These are phyloP conservation scores for Haliclona indistincta DNA, from an alignment of 37 sponge, comb jelly and placozoan species.

Conservation along the genomic window DNA sequence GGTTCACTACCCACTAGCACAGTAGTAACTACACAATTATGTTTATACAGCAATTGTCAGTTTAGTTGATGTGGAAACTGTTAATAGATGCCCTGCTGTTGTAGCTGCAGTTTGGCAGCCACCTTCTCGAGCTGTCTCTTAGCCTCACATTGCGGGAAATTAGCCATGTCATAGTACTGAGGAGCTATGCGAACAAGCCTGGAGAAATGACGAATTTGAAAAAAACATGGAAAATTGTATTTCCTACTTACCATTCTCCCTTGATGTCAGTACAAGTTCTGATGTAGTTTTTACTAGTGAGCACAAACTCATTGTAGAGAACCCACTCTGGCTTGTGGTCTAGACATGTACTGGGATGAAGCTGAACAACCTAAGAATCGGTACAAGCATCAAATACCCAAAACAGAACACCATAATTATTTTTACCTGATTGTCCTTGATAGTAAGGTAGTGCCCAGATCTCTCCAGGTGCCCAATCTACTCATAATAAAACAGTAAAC, in stretches of 20 bases:
- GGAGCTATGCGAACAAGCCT: constrained; percentile 92
- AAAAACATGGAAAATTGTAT: not conserved
- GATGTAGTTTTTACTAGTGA: constrained; percentile 99
- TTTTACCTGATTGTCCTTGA: constrained; percentile 94
- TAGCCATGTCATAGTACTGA: constrained; percentile 93
- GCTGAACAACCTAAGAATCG: constrained; percentile 89
- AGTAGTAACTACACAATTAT: too few relatives aligned
- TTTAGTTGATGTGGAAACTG: too few relatives aligned
- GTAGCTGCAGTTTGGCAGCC: constrained; percentile 59
- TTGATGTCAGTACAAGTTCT: constrained; percentile 96
- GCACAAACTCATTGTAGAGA: constrained; percentile 98
- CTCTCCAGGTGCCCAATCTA: constrained; percentile 97
- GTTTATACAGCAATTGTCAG: too few relatives aligned
- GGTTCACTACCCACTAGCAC: too few relatives aligned
- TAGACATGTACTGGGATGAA: constrained; percentile 98
- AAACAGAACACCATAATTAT: not conserved
- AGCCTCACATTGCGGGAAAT: constrained; percentile 99
- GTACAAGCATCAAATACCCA: not conserved
- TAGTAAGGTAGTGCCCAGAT: constrained; percentile 95
- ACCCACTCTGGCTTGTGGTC: constrained; percentile 99
- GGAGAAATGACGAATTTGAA: not conserved
- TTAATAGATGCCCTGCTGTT: constrained; percentile 60
- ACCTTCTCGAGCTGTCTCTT: constrained; percentile 90
- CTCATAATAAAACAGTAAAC: too few relatives aligned
- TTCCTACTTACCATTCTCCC: constrained; percentile 97